These are phyloP conservation scores for Muschampia plurimacula DNA, from an alignment of 2,888 invertebrate genomes.

Conservation along the genomic window DNA sequence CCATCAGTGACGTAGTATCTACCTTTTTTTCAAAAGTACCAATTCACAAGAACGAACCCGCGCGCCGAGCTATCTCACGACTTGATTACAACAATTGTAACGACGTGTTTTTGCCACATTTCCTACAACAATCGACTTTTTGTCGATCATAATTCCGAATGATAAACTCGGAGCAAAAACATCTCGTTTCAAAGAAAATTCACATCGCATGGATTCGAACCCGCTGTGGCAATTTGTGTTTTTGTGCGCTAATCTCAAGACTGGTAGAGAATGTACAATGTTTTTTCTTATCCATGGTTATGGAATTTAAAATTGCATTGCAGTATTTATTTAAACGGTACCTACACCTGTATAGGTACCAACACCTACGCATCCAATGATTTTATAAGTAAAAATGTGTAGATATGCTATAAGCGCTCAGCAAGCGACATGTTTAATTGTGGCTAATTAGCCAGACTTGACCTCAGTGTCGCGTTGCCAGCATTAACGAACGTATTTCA, in stretches of 20 bases:
- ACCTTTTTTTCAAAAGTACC: background rate
- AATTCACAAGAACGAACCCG: conserved; percentile 17
- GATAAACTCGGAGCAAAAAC: conserved; percentile 56
- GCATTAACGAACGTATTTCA: too few species aligned
- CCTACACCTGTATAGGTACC: background rate
- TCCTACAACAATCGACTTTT: conserved; percentile 52
- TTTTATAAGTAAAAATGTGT: too few species aligned
- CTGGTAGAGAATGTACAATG: conserved; percentile 19
- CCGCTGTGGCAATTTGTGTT: conserved; percentile 76
- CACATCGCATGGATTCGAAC: conserved; percentile 70
- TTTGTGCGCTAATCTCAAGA: conserved; percentile 57
- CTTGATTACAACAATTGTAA: conserved; percentile 39
- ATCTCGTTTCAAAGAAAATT: conserved; percentile 64
- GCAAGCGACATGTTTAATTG: too few species aligned
- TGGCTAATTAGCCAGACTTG: too few species aligned
- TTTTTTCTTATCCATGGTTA: conserved; percentile 1
- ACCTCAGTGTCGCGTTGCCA: too few species aligned
- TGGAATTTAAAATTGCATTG: background rate
- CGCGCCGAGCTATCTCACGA: conserved; percentile 24
- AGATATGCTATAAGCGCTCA: too few species aligned
- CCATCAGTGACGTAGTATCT: too few species aligned
- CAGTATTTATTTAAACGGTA: background rate
- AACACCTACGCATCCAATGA: too few species aligned
- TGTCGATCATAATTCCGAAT: conserved; percentile 49
- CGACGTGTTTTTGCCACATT: conserved; percentile 48